A percentile compares a stretch with the other conserved stretches of the same genome.
phyloP scores from a whole-genome alignment of 1,140 invertebrate genomes.

The Halesus radiatus region DNA sequence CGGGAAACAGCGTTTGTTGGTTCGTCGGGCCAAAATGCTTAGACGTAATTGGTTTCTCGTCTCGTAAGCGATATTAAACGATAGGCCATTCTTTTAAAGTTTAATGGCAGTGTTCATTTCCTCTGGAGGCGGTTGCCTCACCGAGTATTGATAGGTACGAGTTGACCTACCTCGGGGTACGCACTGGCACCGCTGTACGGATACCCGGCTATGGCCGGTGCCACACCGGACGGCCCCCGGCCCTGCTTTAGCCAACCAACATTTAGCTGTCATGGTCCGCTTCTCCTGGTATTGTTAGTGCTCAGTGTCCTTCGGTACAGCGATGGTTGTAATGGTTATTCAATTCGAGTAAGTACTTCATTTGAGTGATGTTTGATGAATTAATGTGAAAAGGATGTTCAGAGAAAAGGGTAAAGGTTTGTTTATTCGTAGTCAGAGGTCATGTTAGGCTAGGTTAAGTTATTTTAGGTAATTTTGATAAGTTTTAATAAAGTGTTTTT shows the following conservation, averaged over 20 bases:
- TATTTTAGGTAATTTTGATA: too few species aligned
- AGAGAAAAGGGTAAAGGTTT: too few species aligned
- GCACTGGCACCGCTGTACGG: not conserved
- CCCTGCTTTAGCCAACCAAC: not conserved
- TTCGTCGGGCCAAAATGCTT: too few species aligned
- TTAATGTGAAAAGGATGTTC: too few species aligned
- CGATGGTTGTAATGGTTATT: not conserved
- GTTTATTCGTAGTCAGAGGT: too few species aligned
- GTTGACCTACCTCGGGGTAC: not conserved
- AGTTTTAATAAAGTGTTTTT: too few species aligned
- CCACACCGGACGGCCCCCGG: not conserved
- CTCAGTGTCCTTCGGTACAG: slow-evolving; percentile 14
- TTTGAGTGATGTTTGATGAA: not conserved
- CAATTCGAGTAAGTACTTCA: not conserved
- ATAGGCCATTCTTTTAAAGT: not conserved
- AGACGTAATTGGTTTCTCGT: too few species aligned
- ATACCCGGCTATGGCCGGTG: not conserved
- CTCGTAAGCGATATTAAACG: too few species aligned
- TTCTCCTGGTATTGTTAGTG: slow-evolving; percentile 8
- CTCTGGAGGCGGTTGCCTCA: not conserved
- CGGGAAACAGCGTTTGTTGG: too few species aligned
- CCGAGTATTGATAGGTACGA: not conserved
- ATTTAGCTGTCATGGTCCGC: slow-evolving; percentile 12
- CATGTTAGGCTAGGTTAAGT: too few species aligned
- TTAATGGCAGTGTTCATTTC: not conserved